Base-by-base conservation (phyloP, 2,113 vertebrate genomes). In the Jaculus jaculus region DNA sequence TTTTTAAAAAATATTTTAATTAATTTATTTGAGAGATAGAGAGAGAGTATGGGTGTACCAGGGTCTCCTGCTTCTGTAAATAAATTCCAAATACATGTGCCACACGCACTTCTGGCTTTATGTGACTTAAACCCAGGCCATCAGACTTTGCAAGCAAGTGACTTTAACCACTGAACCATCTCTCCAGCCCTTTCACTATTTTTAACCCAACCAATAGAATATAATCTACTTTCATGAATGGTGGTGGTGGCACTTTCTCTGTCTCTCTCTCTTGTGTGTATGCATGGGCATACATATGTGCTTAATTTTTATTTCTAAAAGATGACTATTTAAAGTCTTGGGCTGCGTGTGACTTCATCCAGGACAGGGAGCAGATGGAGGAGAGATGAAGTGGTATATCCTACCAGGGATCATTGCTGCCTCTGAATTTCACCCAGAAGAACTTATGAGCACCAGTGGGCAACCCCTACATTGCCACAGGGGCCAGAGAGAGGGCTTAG, bases 241-340 rank as follows among this genome's bases (percentile, higher is more conserved):
- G n/a, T n/a, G n/a, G n/a, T n/a, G 73, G 77, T 34, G 24, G 63
- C 28, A 91, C 11, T 74, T 21, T 82, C 63, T 16, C 3, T 78
- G 74, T 42, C 60, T 75, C 11, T 21, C 17, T 12, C 16, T 10
- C 34, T 39, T 73, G 54, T 24, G 7, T 39, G 7, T 16, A 23
- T 11, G 24, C 3, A 15, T 0, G 23, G 2, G 17, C 65, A 39
- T 0, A 9, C 61, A 75, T 12, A 72, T 2, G 4, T 3, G 39
- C 85, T 69, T 72, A 83, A 87, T 73, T 73, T 73, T 86, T 80
- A 26, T 73, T 90, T 79, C 54, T 85, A 93, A 75, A 81, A 74
- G 74, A 71, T 71, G 34, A 93, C 13, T 78, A 69, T 54, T 77
- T 89, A 89, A 74, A 21, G 6, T 51, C 54, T 28, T 39, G 32